A percentile compares a stretch with the other conserved stretches of the same genome.
Conservation (phyloP, 2,888 invertebrate species). For the Cenopis cana region DNA sequence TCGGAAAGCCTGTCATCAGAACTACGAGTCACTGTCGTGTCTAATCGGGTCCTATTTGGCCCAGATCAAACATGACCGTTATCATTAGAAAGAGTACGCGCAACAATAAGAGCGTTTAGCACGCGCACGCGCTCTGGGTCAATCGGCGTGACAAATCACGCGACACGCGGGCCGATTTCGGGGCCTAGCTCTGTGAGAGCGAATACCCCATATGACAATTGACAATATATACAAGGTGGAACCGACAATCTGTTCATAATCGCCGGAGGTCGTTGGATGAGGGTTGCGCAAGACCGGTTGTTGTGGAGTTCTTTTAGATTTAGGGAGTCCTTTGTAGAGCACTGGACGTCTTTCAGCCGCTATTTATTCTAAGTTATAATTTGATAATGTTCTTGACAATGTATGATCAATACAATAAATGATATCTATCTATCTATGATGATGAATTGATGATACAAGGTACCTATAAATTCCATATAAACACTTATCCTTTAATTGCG, state of each 20-base stretch:
- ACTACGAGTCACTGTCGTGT: conserved; percentile 5
- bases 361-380: too few species aligned
- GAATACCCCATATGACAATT: neutral
- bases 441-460: too few species aligned
- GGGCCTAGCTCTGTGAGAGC: conserved; percentile 41
- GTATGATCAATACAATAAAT: too few species aligned
- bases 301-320: too few species aligned
- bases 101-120: conserved; percentile 49
- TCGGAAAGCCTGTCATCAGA: neutral
- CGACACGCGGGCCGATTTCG: conserved; percentile 66
- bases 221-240: neutral
- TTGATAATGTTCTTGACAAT: too few species aligned
- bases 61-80: conserved; percentile 41
- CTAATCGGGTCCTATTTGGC: conserved; percentile 24
- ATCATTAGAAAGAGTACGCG: conserved; percentile 35
- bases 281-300: too few species aligned
- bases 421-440: too few species aligned
- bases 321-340: too few species aligned
- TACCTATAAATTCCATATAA: neutral
- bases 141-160: conserved; percentile 69
- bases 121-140: conserved; percentile 67
- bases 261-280: too few species aligned
- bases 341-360: too few species aligned
- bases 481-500: neutral
- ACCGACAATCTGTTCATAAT: too few species aligned